Percentiles rank a stretch among this genome's conserved stretches.
Evolutionary conservation across 2,888 invertebrate genomes (phyloP).

Genomic region (Lathronympha strigana): DNA sequence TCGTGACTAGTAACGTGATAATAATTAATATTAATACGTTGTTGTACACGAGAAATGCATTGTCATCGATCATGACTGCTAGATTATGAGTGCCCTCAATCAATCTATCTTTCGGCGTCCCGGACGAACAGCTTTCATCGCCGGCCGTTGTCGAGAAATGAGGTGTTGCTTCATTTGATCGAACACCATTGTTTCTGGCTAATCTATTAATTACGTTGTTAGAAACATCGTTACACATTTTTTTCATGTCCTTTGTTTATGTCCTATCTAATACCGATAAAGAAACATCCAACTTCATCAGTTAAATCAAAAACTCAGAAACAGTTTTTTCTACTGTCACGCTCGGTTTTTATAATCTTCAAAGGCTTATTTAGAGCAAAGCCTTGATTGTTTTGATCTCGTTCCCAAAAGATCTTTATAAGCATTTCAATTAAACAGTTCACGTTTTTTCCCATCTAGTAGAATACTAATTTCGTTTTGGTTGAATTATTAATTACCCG

Average conservation of each 20-base stretch:
- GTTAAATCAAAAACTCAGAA: not conserved
- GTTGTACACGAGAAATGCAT: constrained; percentile 61
- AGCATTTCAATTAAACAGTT: constrained; percentile 32
- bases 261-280: constrained; percentile 7
- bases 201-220: constrained; percentile 28
- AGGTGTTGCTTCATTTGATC: constrained; percentile 49
- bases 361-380: constrained; percentile 9
- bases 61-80: constrained; percentile 77
- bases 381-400: constrained; percentile 15
- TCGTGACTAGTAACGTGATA: constrained; percentile 71
- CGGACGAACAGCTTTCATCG: constrained; percentile 63
- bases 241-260: constrained; percentile 7
- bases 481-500: constrained; percentile 61
- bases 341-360: not conserved
- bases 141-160: constrained; percentile 51
- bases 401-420: constrained; percentile 8
- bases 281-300: not conserved
- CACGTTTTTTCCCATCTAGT: constrained; percentile 29
- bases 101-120: constrained; percentile 70
- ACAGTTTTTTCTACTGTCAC: no score
- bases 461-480: constrained; percentile 33
- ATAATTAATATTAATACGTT: constrained; percentile 78
- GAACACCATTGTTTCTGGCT: constrained; percentile 44
- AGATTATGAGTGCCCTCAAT: constrained; percentile 62
- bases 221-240: constrained; percentile 1